A percentile compares a stretch with the other conserved stretches of the same genome.
Conservation (phyloP, 2,113 vertebrate species). For the mouse (Mus musculus) region DNA sequence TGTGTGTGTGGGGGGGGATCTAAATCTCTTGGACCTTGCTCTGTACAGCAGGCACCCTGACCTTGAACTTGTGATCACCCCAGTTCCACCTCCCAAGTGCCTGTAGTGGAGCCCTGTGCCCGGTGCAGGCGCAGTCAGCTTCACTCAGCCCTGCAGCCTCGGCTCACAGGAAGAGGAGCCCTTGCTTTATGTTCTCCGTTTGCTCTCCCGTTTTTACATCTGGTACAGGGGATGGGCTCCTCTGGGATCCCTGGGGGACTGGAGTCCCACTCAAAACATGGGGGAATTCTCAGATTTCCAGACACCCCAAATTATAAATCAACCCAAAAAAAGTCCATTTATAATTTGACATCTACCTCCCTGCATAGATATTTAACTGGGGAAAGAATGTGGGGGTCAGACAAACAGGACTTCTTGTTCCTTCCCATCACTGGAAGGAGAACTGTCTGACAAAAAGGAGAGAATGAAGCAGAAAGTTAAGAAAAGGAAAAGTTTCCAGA, state of each 20-base stretch:
- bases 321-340: constrained; percentile 15
- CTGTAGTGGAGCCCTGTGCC: background rate
- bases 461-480: constrained; percentile 44
- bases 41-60: background rate
- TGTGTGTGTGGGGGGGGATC: background rate
- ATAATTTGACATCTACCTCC: background rate
- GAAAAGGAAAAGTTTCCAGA: constrained; percentile 27
- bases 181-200: background rate
- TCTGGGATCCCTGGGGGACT: background rate
- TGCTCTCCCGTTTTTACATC: background rate
- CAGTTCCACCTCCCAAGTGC: background rate
- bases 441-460: constrained; percentile 5
- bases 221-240: background rate
- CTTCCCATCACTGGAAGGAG: background rate
- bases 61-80: background rate
- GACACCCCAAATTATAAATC: constrained; percentile 18
- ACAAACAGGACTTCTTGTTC: constrained; percentile 26
- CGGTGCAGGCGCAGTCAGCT: background rate
- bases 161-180: background rate
- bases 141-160: background rate
- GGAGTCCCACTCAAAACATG: background rate
- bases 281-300: background rate
- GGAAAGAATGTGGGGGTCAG: background rate
- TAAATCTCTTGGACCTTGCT: background rate
- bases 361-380: background rate